Conservation (phyloP, 2,888 invertebrate species). For the Oscheius sp. region DNA sequence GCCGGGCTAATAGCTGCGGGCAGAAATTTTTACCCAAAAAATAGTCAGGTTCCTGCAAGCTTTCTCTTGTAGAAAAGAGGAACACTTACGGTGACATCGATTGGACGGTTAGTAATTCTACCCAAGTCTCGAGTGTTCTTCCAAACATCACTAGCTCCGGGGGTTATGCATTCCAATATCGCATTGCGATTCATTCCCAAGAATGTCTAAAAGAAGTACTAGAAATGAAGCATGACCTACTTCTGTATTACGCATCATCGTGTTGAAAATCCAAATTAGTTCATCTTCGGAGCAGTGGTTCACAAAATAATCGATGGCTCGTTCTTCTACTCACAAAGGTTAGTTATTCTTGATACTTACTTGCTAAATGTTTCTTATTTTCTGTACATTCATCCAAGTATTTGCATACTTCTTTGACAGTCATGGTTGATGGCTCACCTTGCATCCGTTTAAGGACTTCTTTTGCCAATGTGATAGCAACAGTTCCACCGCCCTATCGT, state of each 20-base stretch:
- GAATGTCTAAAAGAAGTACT: constrained; percentile 1
- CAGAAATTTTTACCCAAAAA: constrained; percentile 38
- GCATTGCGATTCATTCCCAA: constrained; percentile 5
- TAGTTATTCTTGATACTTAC: not conserved
- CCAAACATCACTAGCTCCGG: constrained; percentile 27
- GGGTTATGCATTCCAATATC: constrained; percentile 2
- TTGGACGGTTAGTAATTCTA: not conserved
- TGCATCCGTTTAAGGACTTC: constrained; percentile 5
- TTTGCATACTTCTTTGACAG: constrained; percentile 11
- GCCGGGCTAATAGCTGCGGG: constrained; percentile 36
- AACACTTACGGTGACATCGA: not conserved
- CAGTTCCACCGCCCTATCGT: not conserved
- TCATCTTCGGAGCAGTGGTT: constrained; percentile 45
- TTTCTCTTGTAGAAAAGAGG: too few species aligned
- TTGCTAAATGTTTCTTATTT: too few species aligned
- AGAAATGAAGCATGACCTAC: not conserved
- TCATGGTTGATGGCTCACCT: not conserved
- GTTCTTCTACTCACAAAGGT: not conserved
- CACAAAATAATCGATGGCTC: constrained; percentile 21
- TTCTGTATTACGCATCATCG: constrained; percentile 49
- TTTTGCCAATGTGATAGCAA: not conserved
- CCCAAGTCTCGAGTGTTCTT: constrained; percentile 23
- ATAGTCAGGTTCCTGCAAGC: constrained; percentile 18
- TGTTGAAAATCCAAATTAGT: constrained; percentile 51
- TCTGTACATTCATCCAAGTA: not conserved